phyloP scores from a whole-genome alignment of 2,113 vertebrate species.

The Agelaius phoeniceus region DNA sequence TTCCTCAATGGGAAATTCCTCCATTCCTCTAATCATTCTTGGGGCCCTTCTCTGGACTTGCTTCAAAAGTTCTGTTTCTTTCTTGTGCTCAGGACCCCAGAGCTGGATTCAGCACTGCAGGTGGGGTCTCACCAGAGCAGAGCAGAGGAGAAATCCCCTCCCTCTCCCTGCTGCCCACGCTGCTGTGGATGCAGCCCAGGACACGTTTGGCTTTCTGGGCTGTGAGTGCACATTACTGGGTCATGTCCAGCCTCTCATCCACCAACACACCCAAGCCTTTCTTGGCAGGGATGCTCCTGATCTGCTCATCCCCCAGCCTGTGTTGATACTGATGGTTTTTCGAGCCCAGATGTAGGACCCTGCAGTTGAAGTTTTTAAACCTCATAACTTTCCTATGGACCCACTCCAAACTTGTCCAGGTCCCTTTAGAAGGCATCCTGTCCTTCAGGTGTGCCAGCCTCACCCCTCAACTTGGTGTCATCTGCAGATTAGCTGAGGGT shows the following conservation, averaged over 20 bases:
- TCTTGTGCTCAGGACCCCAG: not conserved
- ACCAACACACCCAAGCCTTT: not conserved
- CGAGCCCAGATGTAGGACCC: not conserved
- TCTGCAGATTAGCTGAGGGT: not conserved
- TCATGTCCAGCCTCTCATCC: not conserved
- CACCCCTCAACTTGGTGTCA: not conserved
- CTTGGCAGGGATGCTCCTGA: not conserved
- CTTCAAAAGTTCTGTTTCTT: not conserved
- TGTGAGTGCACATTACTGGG: accelerated
- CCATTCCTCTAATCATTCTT: not conserved
- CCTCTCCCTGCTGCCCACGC: accelerated
- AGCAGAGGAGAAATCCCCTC: not conserved
- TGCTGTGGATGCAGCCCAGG: not conserved
- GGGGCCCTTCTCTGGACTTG: not conserved
- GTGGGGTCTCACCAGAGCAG: not conserved
- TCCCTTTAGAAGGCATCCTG: not conserved
- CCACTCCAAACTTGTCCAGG: not conserved
- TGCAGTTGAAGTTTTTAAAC: not conserved
- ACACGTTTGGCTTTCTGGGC: accelerated
- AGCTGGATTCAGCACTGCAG: not conserved
- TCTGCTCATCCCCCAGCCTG: not conserved
- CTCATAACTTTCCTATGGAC: not conserved
- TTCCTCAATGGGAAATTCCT: not conserved
- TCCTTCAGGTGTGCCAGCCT: not conserved
- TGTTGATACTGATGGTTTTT: not conserved